These are phyloP conservation scores for Rhegmatorhina hoffmannsi DNA, from an alignment of 2,113 vertebrate species.

Conservation along the genomic window DNA sequence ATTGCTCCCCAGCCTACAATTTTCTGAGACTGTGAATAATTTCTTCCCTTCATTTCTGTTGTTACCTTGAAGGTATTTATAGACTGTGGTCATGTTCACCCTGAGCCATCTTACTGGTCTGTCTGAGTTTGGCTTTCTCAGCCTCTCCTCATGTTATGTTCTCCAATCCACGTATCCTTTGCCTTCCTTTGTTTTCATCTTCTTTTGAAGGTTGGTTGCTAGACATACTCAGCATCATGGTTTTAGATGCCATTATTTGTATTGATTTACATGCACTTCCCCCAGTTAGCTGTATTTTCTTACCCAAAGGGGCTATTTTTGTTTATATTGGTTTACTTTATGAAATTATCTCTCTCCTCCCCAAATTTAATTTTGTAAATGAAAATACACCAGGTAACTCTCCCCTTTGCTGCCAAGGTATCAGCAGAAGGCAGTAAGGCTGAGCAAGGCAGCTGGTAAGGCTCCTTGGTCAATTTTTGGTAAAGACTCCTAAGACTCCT, in stretches of 20 bases:
- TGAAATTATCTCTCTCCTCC: not conserved
- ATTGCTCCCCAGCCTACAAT: constrained; percentile 43
- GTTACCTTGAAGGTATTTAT: constrained; percentile 58
- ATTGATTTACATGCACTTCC: not conserved
- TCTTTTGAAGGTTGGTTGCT: not conserved
- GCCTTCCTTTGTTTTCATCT: constrained; percentile 23
- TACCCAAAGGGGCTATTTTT: not conserved
- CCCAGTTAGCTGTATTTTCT: not conserved
- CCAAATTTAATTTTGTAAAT: constrained; percentile 37
- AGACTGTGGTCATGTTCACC: constrained; percentile 37
- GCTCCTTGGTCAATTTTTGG: not conserved
- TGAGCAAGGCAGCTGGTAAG: not conserved
- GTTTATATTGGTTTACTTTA: constrained; percentile 2
- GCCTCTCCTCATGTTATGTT: not conserved
- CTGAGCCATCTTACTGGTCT: not conserved
- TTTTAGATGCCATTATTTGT: not conserved
- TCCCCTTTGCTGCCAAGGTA: not conserved
- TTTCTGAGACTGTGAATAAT: constrained; percentile 47
- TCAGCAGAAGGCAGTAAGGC: not conserved
- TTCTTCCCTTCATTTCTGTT: constrained; percentile 34
- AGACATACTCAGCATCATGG: not conserved
- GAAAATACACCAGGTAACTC: not conserved
- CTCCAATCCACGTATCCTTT: not conserved
- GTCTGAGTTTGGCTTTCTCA: constrained; percentile 24
- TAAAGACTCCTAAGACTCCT: not conserved